Percentiles rank a stretch among this genome's conserved stretches.
Evolutionary conservation across 2,113 vertebrate species (phyloP).

Genomic region (Salvelinus alpinus): DNA sequence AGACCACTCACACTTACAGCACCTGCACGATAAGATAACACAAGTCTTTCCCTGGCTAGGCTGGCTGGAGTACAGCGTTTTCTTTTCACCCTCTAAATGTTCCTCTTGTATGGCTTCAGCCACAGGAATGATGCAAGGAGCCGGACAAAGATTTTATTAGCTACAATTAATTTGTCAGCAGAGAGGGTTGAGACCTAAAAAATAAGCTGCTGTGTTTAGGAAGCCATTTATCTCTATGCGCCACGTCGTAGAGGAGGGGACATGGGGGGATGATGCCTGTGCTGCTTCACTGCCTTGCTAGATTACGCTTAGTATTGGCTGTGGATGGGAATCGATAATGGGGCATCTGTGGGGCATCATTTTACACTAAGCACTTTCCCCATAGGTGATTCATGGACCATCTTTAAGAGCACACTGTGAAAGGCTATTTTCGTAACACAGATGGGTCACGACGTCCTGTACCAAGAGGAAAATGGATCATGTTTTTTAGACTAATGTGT

Average conservation of each 20-base stretch:
- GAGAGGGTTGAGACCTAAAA: conserved; percentile 22
- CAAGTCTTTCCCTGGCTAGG: not conserved
- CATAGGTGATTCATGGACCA: conserved; percentile 51
- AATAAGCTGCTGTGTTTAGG: conserved; percentile 49
- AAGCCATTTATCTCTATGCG: conserved; percentile 54
- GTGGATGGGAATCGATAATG: conserved; percentile 68
- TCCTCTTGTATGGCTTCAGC: conserved; percentile 1
- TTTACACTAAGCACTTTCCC: conserved; percentile 56
- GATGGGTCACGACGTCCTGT: not conserved
- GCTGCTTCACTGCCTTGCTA: conserved; percentile 61
- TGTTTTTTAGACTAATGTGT: not conserved
- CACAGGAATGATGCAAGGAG: conserved; percentile 11
- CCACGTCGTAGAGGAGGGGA: conserved; percentile 27
- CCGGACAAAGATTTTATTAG: conserved; percentile 20
- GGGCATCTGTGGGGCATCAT: conserved; percentile 61
- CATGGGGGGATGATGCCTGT: conserved; percentile 60
- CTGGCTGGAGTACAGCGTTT: not conserved
- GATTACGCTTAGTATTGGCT: conserved; percentile 63
- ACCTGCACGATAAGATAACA: conserved; percentile 19
- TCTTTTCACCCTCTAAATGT: not conserved
- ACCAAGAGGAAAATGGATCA: not conserved
- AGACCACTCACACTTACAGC: conserved; percentile 16
- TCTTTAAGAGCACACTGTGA: conserved; percentile 52
- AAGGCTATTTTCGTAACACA: conserved; percentile 57
- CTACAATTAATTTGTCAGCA: conserved; percentile 48